Conservation (phyloP, 2,113 vertebrate genomes). For the Tragelaphus buxtoni region DNA sequence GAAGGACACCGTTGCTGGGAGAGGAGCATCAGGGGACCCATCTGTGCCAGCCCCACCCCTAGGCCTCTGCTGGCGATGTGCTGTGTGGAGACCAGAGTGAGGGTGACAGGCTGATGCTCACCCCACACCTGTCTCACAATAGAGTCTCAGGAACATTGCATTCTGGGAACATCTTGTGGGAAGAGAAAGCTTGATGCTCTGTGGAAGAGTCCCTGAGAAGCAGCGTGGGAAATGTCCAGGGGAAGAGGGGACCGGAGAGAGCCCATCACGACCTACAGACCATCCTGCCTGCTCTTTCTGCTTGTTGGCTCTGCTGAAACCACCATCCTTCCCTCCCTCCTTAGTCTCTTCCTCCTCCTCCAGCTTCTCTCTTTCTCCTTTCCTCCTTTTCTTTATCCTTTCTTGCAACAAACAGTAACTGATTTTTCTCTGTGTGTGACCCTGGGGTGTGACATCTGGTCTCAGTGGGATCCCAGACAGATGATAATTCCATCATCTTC, state of each 20-base stretch:
- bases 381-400: background rate
- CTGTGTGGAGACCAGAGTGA: background rate
- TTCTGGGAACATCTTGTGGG: background rate
- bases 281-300: background rate
- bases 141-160: background rate
- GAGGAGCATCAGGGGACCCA: background rate
- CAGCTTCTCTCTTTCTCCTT: fast-evolving
- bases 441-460: background rate
- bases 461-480: background rate
- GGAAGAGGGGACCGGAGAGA: background rate
- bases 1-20: background rate
- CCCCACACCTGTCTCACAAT: background rate
- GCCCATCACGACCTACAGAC: background rate
- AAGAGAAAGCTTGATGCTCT: background rate
- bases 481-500: background rate
- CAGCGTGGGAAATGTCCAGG: background rate
- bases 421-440: background rate
- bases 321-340: background rate
- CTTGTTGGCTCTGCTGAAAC: fast-evolving
- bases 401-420: background rate
- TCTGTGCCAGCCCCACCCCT: background rate
- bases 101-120: background rate
- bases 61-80: background rate
- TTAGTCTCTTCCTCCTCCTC: fast-evolving
- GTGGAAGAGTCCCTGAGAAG: background rate